These are phyloP conservation scores for Procambarus clarkii DNA, from an alignment of 1,140 invertebrate genomes.

Conservation along the genomic window DNA sequence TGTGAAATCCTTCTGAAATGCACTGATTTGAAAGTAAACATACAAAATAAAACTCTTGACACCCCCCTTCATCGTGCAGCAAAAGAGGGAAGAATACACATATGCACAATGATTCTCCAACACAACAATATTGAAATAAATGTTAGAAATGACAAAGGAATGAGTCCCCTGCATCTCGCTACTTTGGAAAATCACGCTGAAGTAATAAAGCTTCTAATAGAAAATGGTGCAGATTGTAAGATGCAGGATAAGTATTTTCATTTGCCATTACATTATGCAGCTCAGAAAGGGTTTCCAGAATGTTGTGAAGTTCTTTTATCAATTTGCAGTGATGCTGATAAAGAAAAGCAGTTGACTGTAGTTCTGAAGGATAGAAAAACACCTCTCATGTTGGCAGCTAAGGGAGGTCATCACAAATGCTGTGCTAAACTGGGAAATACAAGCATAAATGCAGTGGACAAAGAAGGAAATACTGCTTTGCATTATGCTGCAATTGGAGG, in stretches of 20 bases:
- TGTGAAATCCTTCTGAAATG: constrained; percentile 30
- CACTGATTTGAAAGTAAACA: constrained; percentile 20
- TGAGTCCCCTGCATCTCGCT: constrained; percentile 48
- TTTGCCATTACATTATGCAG: constrained; percentile 48
- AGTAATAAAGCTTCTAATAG: constrained; percentile 30
- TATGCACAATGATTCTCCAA: constrained; percentile 23
- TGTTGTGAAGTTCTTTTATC: constrained; percentile 47
- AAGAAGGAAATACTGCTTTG: constrained; percentile 37
- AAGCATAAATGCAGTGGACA: constrained; percentile 50
- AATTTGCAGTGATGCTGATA: background rate
- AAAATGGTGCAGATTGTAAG: constrained; percentile 45
- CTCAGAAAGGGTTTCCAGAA: constrained; percentile 53
- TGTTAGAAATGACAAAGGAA: constrained; percentile 42
- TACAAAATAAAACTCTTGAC: constrained; percentile 24
- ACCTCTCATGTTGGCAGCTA: constrained; percentile 55
- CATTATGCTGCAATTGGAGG: constrained; percentile 52
- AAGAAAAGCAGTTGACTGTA: constrained; percentile 27
- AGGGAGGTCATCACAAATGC: constrained; percentile 48
- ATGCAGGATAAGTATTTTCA: constrained; percentile 38
- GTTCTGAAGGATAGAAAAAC: constrained; percentile 46
- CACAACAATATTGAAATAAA: background rate
- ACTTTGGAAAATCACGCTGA: constrained; percentile 45
- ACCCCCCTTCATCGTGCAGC: constrained; percentile 40
- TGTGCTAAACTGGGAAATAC: constrained; percentile 27
- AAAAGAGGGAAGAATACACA: constrained; percentile 20